Percentiles rank a stretch among this genome's conserved stretches.
Evolutionary conservation across 2,113 vertebrate genomes (phyloP).

Genomic region (Aphyosemion australe): DNA sequence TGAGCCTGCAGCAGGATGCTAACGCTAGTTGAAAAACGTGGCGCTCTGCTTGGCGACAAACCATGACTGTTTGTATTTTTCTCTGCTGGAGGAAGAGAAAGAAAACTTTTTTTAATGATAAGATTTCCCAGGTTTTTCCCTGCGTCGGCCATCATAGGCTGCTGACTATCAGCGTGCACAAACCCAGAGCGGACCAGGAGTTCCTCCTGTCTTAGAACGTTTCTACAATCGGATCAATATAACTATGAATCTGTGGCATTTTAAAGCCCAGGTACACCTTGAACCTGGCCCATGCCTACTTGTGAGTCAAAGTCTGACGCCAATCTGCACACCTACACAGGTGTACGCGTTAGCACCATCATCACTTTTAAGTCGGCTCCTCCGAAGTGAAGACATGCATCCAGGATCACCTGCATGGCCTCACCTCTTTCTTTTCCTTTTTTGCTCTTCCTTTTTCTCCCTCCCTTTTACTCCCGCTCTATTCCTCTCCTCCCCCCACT

Average conservation of each 20-base stretch:
- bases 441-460: constrained; percentile 9
- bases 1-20: too few relatives aligned
- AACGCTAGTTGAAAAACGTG: too few relatives aligned
- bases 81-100: too few relatives aligned
- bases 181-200: too few relatives aligned
- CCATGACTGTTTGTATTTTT: too few relatives aligned
- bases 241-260: not conserved
- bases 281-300: not conserved
- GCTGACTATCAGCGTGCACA: too few relatives aligned
- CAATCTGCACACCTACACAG: not conserved
- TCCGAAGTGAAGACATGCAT: constrained; percentile 32
- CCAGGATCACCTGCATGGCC: constrained; percentile 19
- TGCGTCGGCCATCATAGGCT: too few relatives aligned
- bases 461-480: not conserved
- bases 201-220: too few relatives aligned
- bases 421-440: constrained; percentile 17
- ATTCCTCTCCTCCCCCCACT: constrained; percentile 54
- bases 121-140: too few relatives aligned
- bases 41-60: too few relatives aligned
- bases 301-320: not conserved
- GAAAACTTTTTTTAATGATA: too few relatives aligned
- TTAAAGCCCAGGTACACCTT: not conserved
- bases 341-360: not conserved
- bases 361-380: constrained; percentile 34
- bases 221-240: too few relatives aligned